Base-by-base conservation (phyloP, 2,888 invertebrate species). In the Nesidiocoris tenuis region DNA sequence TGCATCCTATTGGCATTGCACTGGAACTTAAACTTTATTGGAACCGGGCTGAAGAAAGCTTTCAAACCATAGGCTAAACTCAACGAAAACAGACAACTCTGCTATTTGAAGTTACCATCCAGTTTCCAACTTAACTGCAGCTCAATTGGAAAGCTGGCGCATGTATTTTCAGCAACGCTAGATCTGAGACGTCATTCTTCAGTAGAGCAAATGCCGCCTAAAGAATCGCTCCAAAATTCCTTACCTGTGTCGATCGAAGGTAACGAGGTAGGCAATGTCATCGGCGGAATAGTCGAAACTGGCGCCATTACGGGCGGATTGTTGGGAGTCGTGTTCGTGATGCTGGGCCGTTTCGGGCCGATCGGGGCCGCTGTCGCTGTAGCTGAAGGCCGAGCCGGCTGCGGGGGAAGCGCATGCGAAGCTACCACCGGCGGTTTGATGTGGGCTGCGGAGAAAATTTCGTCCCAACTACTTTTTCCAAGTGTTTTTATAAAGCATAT, bases 311-410 rank as follows among this genome's bases (percentile, higher is more conserved):
- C 19, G 56, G 76, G 56, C 57, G 74, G 74, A 66, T 61, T 18
- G 59, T 76, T 67, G 2, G 76, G 75, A 16, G 76, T 56, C 22
- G 76, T 39, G 21, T 74, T 56, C 18, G 75, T 67, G 59, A 76
- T 65, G 61, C 74, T 75, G 1, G 80, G 78, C 66, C 79, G 77
- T 72, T 79, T 80, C 12, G 76, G 71, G 16, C 84, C 74, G 83
- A 83, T 39, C 84, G 84, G 84, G 68, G 83, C 83, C 76, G 84
- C 83, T 17, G 83, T 83, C 80, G 83, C 84, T 81, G 83, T 82
- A 75, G 82, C 76, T 5, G 81, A 76, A 16, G 82, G 81, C 56
- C 82, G 78, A 2, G 81, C 79, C 9, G 82, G 82, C 71, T 82
- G 82, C n/a, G 81, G 81, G 22, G 82, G 82, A 57, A 82, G 78